A percentile compares a stretch with the other conserved stretches of the same genome.
Conservation (phyloP, 2,888 invertebrate species). For the Apantesis nais region DNA sequence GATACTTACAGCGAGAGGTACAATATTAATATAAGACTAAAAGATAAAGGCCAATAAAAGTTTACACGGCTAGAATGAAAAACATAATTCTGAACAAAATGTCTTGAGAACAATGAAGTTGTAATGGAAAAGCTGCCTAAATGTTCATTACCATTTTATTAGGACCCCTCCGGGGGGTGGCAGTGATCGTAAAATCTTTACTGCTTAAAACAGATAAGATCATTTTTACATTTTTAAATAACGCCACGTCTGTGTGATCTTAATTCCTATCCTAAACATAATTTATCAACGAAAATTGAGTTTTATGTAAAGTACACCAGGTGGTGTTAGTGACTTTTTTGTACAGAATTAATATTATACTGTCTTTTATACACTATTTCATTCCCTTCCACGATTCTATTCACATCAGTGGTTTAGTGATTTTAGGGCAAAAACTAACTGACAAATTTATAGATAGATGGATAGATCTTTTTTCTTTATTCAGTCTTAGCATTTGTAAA, state of each 20-base stretch:
- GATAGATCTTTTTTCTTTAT: too few relatives aligned
- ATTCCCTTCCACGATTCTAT: not conserved
- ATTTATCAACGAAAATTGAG: not conserved
- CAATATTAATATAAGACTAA: too few relatives aligned
- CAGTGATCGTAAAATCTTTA: conserved; percentile 22
- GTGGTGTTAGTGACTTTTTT: not conserved
- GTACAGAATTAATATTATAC: not conserved
- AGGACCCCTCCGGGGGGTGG: not conserved
- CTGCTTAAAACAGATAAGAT: not conserved
- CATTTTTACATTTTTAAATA: not conserved
- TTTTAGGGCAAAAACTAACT: too few relatives aligned
- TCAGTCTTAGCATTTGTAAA: too few relatives aligned
- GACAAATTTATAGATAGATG: too few relatives aligned
- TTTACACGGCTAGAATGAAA: too few relatives aligned
- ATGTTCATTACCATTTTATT: conserved; percentile 5
- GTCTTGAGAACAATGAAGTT: not conserved
- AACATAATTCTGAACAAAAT: conserved; percentile 4
- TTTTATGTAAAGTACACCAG: not conserved
- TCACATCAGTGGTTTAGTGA: too few relatives aligned
- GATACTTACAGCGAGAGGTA: too few relatives aligned
- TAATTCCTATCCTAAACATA: not conserved
- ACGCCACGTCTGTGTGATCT: not conserved
- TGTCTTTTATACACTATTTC: not conserved
- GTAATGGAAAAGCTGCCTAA: conserved; percentile 7
- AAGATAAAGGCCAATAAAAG: too few relatives aligned